Base-by-base conservation (phyloP, 2,888 invertebrate species). In the Arge pagana region DNA sequence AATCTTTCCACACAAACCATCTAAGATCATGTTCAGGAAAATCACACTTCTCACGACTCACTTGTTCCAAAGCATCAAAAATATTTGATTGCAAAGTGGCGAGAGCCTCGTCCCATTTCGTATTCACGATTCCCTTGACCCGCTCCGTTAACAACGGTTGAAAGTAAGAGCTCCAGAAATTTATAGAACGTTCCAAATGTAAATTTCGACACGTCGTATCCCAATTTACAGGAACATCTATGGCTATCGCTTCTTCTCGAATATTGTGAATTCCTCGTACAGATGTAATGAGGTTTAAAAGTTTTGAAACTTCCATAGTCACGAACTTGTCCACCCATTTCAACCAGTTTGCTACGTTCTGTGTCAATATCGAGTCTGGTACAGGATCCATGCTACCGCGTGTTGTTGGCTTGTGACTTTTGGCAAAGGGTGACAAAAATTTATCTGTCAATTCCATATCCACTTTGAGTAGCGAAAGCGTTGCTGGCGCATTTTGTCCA, bases 1-100 rank as follows among this genome's bases (percentile, higher is more conserved):
- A 83, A 65, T 91, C 90, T 50, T 81, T 83, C 90, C 90, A 91
- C 19, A 87, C 82, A 57, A 84, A 88, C 85, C 85, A 85, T 55
- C 86, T 81, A 10, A 88, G 78, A 71, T 88, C 86, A 13, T 78
- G 78, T 62, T 87, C 86, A 7, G 82, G 81, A 57, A 80, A 83
- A 19, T 76, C 72, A 21, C 57, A 74, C 43, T 70, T 71, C 6
- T 71, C 70, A 21, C 65, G 58, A 0, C 53, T 54, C 2, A 76
- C 58, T 58, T 64, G 74, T 5, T 60, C 64, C 52, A 70, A 55
- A 11, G 74, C 60, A 15, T 71, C 63, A 5, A 65, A 58, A 21
- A 76, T 60, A 23, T 63, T 64, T 3, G 60, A 55, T 42, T 70
- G 71, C 24, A 76, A 58, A 52, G 59, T 57, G 3, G 39, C 31